Conservation (phyloP, 2,888 invertebrate genomes). For the Limnephilus marmoratus region DNA sequence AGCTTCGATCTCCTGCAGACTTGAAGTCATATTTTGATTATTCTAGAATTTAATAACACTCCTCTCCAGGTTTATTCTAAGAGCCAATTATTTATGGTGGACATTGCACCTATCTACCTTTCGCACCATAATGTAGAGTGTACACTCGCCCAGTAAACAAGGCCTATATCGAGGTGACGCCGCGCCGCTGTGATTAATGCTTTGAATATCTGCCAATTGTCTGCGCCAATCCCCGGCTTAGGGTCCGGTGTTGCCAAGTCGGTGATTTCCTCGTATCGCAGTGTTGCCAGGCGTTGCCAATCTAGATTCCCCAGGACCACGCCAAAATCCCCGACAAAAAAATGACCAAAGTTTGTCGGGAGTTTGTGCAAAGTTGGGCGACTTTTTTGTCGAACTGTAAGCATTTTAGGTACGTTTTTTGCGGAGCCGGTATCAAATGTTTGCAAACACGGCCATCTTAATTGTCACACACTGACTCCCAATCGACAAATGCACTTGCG, state of each 20-base stretch:
- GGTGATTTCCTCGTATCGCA: constrained; percentile 26
- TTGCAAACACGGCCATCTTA: no score
- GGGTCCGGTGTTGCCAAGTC: constrained; percentile 43
- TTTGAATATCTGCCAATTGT: constrained; percentile 52
- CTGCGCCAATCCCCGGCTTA: constrained; percentile 42
- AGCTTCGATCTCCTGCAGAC: no score
- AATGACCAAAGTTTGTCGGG: neutral
- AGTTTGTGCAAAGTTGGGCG: neutral
- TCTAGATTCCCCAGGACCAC: constrained; percentile 23
- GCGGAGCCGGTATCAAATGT: no score
- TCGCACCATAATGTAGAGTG: neutral
- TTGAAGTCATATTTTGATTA: neutral
- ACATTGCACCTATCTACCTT: neutral
- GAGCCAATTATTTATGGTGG: neutral
- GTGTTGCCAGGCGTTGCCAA: constrained; percentile 48
- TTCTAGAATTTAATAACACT: neutral
- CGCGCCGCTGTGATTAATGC: constrained; percentile 44
- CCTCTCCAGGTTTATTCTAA: neutral
- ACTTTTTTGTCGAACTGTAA: neutral
- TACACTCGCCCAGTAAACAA: neutral
- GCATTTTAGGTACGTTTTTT: no score
- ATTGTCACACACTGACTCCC: no score
- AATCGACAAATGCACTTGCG: no score
- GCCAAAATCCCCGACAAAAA: constrained; percentile 7
- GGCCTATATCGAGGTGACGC: constrained; percentile 12